Conservation (phyloP, 2,888 invertebrate species). For the Drosophila lacicola region DNA sequence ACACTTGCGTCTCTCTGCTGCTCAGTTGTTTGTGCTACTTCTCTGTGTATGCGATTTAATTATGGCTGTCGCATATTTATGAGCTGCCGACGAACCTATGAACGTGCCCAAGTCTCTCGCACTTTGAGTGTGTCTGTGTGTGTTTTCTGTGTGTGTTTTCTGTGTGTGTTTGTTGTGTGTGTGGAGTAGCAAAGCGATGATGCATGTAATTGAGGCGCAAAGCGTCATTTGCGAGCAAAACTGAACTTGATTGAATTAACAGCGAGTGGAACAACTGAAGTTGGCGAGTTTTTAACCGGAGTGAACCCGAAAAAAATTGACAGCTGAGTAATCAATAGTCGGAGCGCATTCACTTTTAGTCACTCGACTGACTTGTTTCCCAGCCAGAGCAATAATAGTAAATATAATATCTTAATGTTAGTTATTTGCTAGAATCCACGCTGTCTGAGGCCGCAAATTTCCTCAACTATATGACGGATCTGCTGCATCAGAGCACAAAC, state of each 20-base stretch:
- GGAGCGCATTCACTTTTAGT: slow-evolving; percentile 26
- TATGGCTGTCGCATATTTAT: slow-evolving; percentile 61
- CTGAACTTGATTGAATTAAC: slow-evolving; percentile 46
- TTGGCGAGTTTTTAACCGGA: slow-evolving; percentile 31
- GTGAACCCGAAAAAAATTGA: slow-evolving; percentile 30
- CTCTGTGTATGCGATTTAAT: slow-evolving; percentile 47
- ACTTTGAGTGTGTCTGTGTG: slow-evolving; percentile 6
- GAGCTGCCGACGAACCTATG: slow-evolving; percentile 43
- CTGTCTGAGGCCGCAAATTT: slow-evolving; percentile 36
- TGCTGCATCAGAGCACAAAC: slow-evolving; percentile 23
- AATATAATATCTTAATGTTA: slow-evolving; percentile 54
- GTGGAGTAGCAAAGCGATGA: slow-evolving; percentile 56
- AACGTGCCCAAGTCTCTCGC: slow-evolving; percentile 40
- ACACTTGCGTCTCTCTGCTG: not conserved
- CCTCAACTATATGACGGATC: slow-evolving; percentile 14
- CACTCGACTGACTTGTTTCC: slow-evolving; percentile 23
- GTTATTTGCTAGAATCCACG: slow-evolving; percentile 36
- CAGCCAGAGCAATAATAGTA: slow-evolving; percentile 4
- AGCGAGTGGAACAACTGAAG: slow-evolving; percentile 16
- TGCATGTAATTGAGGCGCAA: slow-evolving; percentile 63
- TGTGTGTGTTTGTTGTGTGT: slow-evolving; percentile 23
- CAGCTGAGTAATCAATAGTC: slow-evolving; percentile 52
- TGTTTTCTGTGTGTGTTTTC: slow-evolving; percentile 11
- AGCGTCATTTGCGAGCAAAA: slow-evolving; percentile 32
- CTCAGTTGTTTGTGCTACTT: slow-evolving; percentile 6